These are phyloP conservation scores for Sorex araneus DNA, from an alignment of 2,113 vertebrate species.

Conservation along the genomic window DNA sequence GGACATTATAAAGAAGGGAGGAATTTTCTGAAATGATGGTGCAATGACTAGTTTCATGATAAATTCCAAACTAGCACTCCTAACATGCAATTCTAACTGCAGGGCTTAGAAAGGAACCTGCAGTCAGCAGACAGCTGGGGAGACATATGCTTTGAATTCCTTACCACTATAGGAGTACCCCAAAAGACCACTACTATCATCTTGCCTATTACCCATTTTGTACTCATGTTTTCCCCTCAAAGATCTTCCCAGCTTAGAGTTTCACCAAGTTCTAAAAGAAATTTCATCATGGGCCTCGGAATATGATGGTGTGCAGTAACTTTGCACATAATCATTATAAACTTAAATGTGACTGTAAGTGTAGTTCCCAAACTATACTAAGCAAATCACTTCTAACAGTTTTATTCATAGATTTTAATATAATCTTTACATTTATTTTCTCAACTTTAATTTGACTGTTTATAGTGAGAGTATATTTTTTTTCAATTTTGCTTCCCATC, in stretches of 20 bases:
- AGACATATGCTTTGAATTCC: background rate
- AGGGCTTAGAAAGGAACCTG: background rate
- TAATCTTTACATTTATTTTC: constrained; percentile 53
- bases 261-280: background rate
- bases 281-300: too few species aligned
- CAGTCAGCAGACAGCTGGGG: background rate
- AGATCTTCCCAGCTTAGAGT: background rate
- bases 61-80: background rate
- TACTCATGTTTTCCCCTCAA: background rate
- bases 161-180: background rate
- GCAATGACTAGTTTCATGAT: background rate
- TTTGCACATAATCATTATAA: too few species aligned
- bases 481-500: constrained; percentile 31
- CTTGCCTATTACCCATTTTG: background rate
- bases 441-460: constrained; percentile 58
- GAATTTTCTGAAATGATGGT: background rate
- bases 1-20: background rate
- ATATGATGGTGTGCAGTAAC: too few species aligned
- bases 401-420: constrained; percentile 30
- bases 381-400: constrained; percentile 38
- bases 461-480: background rate
- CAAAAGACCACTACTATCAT: background rate
- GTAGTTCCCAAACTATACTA: background rate
- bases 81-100: background rate
- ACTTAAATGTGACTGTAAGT: too few species aligned